phyloP scores from a whole-genome alignment of 64 coral and sea anemone species.

The Montipora capricornis region DNA sequence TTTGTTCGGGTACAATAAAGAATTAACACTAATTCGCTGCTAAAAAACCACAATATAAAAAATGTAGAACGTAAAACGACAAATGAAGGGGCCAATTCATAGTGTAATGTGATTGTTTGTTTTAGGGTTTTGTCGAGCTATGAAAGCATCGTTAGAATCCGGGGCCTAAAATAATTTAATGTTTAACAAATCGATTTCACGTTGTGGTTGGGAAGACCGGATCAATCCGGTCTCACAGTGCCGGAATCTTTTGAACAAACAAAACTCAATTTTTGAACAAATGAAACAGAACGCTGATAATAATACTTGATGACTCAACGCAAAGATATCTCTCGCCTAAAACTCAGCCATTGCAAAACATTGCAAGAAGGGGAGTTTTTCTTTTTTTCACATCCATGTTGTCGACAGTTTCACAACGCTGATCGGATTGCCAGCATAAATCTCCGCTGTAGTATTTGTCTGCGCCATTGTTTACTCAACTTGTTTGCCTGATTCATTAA shows the following conservation, averaged over 20 bases:
- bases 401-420: constrained; percentile 20
- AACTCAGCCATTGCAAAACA: no score
- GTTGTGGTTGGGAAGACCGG: not conserved
- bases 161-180: not conserved
- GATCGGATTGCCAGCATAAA: not conserved
- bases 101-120: not conserved
- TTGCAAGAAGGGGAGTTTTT: not conserved
- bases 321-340: not conserved
- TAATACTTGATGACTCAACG: not conserved
- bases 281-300: not conserved
- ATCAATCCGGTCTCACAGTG: no score
- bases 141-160: not conserved
- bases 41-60: not conserved
- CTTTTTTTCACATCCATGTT: not conserved
- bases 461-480: not conserved
- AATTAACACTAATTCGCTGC: not conserved
- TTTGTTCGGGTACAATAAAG: not conserved
- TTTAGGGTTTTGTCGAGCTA: not conserved
- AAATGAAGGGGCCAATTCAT: not conserved
- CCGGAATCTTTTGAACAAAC: not conserved
- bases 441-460: not conserved
- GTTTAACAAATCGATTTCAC: not conserved
- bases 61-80: not conserved
- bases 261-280: not conserved
- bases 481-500: constrained; percentile 18